phyloP scores from a whole-genome alignment of 2,113 vertebrate species.

The Stomatorhinus ivindoensis region DNA sequence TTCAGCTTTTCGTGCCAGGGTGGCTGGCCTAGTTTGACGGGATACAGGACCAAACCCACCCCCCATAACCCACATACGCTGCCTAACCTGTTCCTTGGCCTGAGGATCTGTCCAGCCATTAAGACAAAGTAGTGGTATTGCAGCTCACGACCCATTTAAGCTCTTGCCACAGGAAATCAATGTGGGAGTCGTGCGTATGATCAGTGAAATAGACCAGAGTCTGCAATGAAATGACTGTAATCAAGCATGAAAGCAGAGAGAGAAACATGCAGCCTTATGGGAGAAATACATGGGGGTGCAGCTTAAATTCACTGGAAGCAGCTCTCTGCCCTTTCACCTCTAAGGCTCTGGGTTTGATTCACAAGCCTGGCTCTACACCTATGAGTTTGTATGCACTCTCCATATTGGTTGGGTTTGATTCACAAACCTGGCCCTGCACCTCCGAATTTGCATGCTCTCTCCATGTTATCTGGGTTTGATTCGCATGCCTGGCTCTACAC shows the following conservation, averaged over 20 bases:
- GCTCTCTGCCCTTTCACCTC: neutral
- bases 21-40: neutral
- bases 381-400: neutral
- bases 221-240: constrained; percentile 28
- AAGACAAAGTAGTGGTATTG: constrained; percentile 20
- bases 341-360: neutral
- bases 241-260: constrained; percentile 4
- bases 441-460: no score
- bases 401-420: neutral
- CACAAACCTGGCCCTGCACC: no score
- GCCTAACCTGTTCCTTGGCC: constrained; percentile 24
- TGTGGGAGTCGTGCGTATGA: neutral
- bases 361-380: neutral
- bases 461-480: no score
- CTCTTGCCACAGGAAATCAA: neutral
- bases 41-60: neutral
- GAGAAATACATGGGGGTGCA: constrained; percentile 36
- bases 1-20: neutral
- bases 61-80: neutral
- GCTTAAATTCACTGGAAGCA: constrained; percentile 15
- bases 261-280: constrained; percentile 17
- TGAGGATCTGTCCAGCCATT: constrained; percentile 26
- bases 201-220: neutral
- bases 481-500: no score
- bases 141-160: neutral